phyloP scores from a whole-genome alignment of 2,888 invertebrate species.

The Biston betularia region DNA sequence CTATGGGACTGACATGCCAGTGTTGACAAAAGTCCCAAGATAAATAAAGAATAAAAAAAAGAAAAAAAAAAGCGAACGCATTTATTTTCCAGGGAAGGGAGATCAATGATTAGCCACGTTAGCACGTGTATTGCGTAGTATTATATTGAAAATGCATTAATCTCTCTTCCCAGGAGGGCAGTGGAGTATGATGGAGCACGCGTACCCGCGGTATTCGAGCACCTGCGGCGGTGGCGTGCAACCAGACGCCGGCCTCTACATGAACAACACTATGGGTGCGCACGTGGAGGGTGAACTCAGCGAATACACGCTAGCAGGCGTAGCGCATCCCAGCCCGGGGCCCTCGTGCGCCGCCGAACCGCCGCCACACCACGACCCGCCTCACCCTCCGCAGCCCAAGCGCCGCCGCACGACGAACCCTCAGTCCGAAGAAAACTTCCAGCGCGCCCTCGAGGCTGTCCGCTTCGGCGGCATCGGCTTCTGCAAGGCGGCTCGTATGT shows the following conservation, averaged over 20 bases:
- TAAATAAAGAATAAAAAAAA: too few relatives aligned
- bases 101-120: slow-evolving; percentile 70
- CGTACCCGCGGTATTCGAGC: slow-evolving; percentile 91
- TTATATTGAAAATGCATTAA: slow-evolving; percentile 80
- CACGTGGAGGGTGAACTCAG: slow-evolving; percentile 68
- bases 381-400: slow-evolving; percentile 78
- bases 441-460: slow-evolving; percentile 92
- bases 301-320: slow-evolving; percentile 72
- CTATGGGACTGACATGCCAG: too few relatives aligned
- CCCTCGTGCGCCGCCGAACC: slow-evolving; percentile 73
- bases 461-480: slow-evolving; percentile 94
- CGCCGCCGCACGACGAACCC: slow-evolving; percentile 92
- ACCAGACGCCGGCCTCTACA: slow-evolving; percentile 86
- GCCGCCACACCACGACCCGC: slow-evolving; percentile 59
- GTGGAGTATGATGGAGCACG: slow-evolving; percentile 94
- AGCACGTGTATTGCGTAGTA: slow-evolving; percentile 29
- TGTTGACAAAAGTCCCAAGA: too few relatives aligned
- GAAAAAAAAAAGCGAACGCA: too few relatives aligned
- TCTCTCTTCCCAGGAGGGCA: slow-evolving; percentile 92
- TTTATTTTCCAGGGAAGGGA: slow-evolving; percentile 83
- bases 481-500: slow-evolving; percentile 93
- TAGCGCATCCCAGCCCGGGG: slow-evolving; percentile 75
- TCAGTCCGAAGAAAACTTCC: slow-evolving; percentile 93
- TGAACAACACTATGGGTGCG: slow-evolving; percentile 82
- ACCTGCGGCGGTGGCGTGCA: slow-evolving; percentile 81